Evolutionary conservation across 2,888 invertebrate species (phyloP).

Genomic region (Liopterus haemorrhoidalis): DNA sequence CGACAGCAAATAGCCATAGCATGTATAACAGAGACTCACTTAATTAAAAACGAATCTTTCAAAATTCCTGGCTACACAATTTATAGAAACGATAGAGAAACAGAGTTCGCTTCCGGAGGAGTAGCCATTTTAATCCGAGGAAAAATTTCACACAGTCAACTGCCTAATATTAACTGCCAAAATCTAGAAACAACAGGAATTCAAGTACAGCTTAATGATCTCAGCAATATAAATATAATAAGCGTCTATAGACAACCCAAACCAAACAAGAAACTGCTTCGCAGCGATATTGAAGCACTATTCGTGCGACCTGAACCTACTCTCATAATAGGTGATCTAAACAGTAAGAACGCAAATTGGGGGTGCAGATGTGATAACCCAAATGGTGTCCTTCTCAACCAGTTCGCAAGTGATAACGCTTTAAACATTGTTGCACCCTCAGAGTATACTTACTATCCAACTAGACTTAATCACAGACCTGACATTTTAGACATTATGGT

Average conservation of each 20-base stretch:
- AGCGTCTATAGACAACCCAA: too few species aligned
- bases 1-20: not conserved
- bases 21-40: conserved; percentile 1
- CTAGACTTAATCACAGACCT: conserved; percentile 14
- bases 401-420: conserved; percentile 9
- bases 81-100: too few species aligned
- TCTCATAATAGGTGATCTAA: conserved; percentile 21
- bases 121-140: not conserved
- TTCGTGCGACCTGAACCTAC: not conserved
- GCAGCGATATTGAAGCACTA: not conserved
- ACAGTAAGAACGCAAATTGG: conserved; percentile 18
- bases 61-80: too few species aligned
- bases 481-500: conserved; percentile 21
- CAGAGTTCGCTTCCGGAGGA: not conserved
- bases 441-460: conserved; percentile 19
- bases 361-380: conserved; percentile 20
- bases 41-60: not conserved
- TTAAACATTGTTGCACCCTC: conserved; percentile 18
- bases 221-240: too few species aligned
- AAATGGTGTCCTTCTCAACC: conserved; percentile 12
- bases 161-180: too few species aligned
- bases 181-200: too few species aligned
- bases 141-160: too few species aligned
- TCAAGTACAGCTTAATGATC: too few species aligned
- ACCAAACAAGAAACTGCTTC: not conserved